Percentiles rank a stretch among this genome's conserved stretches.
Conservation (phyloP, 2,888 invertebrate species). For the Dendrolimus pini region DNA sequence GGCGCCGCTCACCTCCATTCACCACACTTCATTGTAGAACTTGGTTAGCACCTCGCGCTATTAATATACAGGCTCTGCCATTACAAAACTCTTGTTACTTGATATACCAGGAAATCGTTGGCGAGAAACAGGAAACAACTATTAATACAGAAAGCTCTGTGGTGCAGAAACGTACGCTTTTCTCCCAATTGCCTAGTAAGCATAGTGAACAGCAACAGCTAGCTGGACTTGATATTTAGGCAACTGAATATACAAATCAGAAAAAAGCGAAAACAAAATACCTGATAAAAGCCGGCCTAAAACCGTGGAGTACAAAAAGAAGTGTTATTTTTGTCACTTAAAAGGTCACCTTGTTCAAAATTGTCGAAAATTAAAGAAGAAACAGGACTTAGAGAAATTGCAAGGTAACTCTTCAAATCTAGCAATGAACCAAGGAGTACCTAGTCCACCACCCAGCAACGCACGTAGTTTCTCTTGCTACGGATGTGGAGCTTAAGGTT, state of each 20-base stretch:
- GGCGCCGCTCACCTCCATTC: too few relatives aligned
- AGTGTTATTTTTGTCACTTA: background rate
- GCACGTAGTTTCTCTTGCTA: constrained; percentile 12
- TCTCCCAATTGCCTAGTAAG: too few relatives aligned
- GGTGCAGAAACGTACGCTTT: constrained; percentile 1
- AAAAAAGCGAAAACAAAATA: background rate
- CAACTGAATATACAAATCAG: too few relatives aligned
- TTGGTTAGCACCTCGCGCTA: too few relatives aligned
- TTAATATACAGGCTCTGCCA: too few relatives aligned
- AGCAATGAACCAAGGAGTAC: background rate
- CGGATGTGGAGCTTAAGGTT: constrained; percentile 12
- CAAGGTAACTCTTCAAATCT: too few relatives aligned
- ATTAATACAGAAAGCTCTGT: constrained; percentile 10
- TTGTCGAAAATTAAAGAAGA: constrained; percentile 1
- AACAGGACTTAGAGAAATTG: background rate
- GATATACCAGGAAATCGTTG: constrained; percentile 9
- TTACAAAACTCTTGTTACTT: constrained; percentile 5
- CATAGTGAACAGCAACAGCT: too few relatives aligned
- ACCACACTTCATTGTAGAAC: too few relatives aligned
- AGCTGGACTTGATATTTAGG: too few relatives aligned
- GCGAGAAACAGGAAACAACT: constrained; percentile 3
- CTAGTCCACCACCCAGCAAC: background rate
- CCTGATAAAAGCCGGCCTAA: constrained; percentile 3
- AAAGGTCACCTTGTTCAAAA: constrained; percentile 5
- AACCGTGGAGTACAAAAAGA: background rate